These are phyloP conservation scores for Corvus cornix DNA, from an alignment of 2,113 vertebrate species.

Conservation along the genomic window DNA sequence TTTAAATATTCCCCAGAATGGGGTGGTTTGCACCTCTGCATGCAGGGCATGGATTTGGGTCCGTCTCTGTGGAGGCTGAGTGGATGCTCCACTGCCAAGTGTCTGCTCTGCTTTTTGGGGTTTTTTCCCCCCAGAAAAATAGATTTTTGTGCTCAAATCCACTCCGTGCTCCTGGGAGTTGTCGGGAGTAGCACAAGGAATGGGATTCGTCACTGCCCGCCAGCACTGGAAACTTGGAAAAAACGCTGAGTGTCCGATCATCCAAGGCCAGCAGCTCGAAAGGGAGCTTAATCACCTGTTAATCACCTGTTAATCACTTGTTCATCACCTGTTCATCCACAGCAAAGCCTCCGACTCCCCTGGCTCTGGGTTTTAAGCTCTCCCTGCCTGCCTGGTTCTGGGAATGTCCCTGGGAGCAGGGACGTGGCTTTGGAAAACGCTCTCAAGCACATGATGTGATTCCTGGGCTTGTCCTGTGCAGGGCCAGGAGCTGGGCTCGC, in stretches of 20 bases:
- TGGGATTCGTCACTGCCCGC: accelerated
- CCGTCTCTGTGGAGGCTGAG: accelerated
- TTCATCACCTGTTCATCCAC: not conserved
- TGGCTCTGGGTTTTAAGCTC: not conserved
- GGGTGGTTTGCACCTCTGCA: not conserved
- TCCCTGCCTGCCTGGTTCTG: not conserved
- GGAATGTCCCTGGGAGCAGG: not conserved
- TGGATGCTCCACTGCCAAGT: not conserved
- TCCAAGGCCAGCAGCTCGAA: not conserved
- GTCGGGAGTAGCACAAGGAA: not conserved
- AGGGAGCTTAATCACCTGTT: not conserved
- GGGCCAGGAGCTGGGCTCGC: not conserved
- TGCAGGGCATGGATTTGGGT: not conserved
- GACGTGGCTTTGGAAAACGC: accelerated
- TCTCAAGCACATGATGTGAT: accelerated
- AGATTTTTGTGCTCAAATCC: not conserved
- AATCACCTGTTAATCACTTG: not conserved
- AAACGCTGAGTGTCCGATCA: not conserved
- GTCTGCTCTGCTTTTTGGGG: not conserved
- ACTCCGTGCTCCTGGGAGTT: not conserved
- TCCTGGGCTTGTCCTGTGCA: not conserved
- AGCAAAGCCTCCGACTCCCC: not conserved
- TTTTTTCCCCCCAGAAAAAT: not conserved
- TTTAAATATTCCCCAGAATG: not conserved
- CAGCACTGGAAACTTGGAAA: accelerated